Evolutionary conservation across 2,113 vertebrate species (phyloP), one percentile per base, ranked within the genome.

Genomic region (Hypocryptadius cinnamomeus): DNA sequence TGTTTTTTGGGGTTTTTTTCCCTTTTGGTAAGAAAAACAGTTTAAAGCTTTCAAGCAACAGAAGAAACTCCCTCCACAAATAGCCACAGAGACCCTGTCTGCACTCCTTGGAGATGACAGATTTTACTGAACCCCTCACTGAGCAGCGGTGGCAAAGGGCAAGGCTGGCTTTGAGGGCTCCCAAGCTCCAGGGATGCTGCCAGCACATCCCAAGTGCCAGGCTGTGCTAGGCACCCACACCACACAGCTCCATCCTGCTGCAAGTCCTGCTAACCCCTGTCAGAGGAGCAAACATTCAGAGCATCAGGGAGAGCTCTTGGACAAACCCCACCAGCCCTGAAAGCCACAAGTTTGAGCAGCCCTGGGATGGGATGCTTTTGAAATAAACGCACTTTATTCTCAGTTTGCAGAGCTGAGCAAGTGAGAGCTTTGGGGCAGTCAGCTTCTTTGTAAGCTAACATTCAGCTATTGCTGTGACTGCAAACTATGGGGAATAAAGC

Each of bases 1-100:
- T 31, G 27, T 45, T 57, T 13, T 44, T 33, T 23, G n/a, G n/a
- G n/a, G n/a, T 30, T 18, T 50, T 40, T 14, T 13, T 6, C 40
- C 40, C 30, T 42, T n/a, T 28, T 5, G 1, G 12, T 8, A 48
- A 69, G 60, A 77, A 91, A 94, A 83, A 9, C 39, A 61, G 40
- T 72, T 74, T 84, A 66, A 93, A 80, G 82, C 90, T 94, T 88
- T 91, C n/a, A 74, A 91, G 50, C 51, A 88, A 27, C 56, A 91
- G 56, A 77, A 95, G 79, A 90, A 93, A 64, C 17, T 90, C 82
- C 71, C 48, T 87, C 56, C 76, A 53, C 47, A 91, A 87, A 71
- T 39, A 83, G 61, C 31, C 85, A 10, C 33, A 73, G 59, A 90
- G 53, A 90, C 57, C 13, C 13, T 89, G 60, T 19, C 68, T 85